Percentiles rank a stretch among this genome's conserved stretches.
Conservation (phyloP, 2,113 vertebrate species). For the chimpanzee (Pan troglodytes) region DNA sequence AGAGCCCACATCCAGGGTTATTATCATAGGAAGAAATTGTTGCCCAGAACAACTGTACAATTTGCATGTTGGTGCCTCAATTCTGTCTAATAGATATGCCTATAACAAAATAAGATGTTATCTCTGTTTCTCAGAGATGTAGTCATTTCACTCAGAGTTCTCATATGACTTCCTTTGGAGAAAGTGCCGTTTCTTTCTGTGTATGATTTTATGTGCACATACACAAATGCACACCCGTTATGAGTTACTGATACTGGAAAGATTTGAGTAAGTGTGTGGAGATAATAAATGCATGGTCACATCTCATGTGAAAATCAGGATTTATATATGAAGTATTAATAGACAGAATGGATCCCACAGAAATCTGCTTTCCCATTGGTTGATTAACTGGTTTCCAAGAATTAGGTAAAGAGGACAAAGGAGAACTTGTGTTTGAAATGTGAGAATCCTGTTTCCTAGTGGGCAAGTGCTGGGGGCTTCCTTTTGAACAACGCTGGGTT, state of each 20-base stretch:
- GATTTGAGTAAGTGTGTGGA: background rate
- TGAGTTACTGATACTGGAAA: background rate
- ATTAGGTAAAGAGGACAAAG: background rate
- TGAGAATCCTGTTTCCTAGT: background rate
- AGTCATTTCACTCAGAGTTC: background rate
- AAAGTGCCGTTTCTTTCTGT: background rate
- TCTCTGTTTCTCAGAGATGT: background rate
- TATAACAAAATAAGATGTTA: background rate
- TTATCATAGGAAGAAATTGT: background rate
- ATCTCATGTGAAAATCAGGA: constrained; percentile 26
- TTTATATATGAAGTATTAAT: background rate
- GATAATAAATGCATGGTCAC: constrained; percentile 40
- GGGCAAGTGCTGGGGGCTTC: background rate
- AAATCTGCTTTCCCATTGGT: constrained; percentile 33
- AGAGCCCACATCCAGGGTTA: background rate
- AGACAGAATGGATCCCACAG: background rate
- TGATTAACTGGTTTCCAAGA: constrained; percentile 23
- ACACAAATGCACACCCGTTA: background rate
- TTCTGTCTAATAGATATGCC: background rate
- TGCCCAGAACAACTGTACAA: background rate
- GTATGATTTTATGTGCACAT: background rate
- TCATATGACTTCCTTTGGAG: background rate
- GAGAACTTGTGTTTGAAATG: background rate
- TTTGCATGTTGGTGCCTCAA: background rate
- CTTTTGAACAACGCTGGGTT: background rate